A percentile compares a stretch with the other conserved stretches of the same genome.
Evolutionary conservation across 2,113 vertebrate species (phyloP).

Genomic region (Pogonocichla stellata): DNA sequence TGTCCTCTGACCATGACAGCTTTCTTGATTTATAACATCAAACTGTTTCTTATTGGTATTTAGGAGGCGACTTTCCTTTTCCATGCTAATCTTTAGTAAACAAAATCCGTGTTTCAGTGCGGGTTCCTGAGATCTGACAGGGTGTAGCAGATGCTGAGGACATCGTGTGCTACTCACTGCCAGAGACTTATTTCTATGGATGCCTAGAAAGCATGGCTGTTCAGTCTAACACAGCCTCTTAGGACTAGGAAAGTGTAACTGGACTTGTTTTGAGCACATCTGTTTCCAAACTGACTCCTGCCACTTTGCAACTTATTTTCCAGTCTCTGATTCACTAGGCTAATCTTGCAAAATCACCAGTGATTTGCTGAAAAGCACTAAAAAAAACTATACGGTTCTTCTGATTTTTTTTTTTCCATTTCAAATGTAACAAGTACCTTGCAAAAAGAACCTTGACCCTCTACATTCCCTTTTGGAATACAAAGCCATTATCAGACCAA

Average conservation of each 20-base stretch:
- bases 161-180: rapidly evolving
- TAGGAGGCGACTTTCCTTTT: neutral
- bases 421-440: neutral
- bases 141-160: neutral
- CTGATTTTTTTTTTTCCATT: rapidly evolving
- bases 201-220: neutral
- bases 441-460: neutral
- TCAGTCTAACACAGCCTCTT: neutral
- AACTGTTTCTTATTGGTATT: neutral
- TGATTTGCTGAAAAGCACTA: neutral
- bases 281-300: neutral
- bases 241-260: neutral
- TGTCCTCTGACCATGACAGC: neutral
- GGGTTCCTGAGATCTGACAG: neutral
- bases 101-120: neutral
- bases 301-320: neutral
- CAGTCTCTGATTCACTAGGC: neutral
- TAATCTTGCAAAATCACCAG: constrained; percentile 19
- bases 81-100: neutral
- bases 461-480: neutral
- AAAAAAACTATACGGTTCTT: neutral
- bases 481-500: neutral
- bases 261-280: neutral
- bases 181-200: neutral
- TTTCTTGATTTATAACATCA: neutral